Evolutionary conservation across 23 tunicate genomes (phyloP), one percentile per base, ranked within the genome.

Genomic region (Ciona savignyi): DNA sequence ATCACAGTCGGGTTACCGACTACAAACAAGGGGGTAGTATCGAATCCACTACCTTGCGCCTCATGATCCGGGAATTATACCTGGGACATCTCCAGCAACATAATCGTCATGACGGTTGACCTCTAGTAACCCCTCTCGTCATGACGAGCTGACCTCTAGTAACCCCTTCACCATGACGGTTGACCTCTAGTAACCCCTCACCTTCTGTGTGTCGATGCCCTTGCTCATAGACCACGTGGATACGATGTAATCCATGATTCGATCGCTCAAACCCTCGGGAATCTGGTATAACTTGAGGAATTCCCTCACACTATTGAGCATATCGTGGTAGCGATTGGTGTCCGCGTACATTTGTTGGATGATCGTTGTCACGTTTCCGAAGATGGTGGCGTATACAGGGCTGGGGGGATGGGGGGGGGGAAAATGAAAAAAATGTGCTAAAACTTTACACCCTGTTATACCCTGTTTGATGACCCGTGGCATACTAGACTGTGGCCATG

Each of bases 331-430:
- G 34, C 99, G 92, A 67, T 95, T 95, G 33, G 96, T 95, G 61
- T 95, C 99, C 11, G 96, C 92, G 74, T 95, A 95, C 90, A 95
- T 95, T 77, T 95, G 99, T 65, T 89, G 96, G 1, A 95, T 95
- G 51, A 95, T 95, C 9, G 99, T 95, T 64, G 99, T 95, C 22
- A 95, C 93, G 72, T 95, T 95, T 31, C 99, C 99, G 60, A 95
- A 95, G 25, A 95, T 95, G 0, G 89, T 81, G 9, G 99, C 99
- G 75, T 95, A 95, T 29, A 70, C 70, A 95, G 62, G 2, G 99
- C 99, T 91, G 80, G 2, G 60, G 66, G 51, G 3, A 6, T 42
- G 15, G 56, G 56, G 56, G 9, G 56, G 56, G 56, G 56, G 56
- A 42, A 42, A 15, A 42, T 42, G 56, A 15, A 15, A n/a, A n/a